A percentile compares a stretch with the other conserved stretches of the same genome.
Conservation (phyloP, 1,140 invertebrate species). For the Polypedilum vanderplanki region DNA sequence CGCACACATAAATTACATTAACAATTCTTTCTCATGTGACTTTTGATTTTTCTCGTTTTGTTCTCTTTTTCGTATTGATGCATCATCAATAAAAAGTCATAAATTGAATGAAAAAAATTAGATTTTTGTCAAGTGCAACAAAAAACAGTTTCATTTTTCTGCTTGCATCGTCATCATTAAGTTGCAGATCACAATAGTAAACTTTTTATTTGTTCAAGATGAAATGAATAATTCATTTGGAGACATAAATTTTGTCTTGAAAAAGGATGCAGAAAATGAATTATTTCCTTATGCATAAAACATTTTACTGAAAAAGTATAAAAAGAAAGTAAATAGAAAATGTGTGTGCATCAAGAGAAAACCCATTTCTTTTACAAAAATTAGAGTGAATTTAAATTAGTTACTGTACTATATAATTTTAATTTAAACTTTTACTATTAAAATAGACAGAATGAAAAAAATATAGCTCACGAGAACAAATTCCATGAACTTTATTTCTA, state of each 20-base stretch:
- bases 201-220: background rate
- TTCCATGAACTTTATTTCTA: too few species aligned
- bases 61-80: background rate
- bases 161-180: too few species aligned
- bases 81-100: background rate
- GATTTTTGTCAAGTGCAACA: background rate
- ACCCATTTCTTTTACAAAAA: too few species aligned
- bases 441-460: too few species aligned
- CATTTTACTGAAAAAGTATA: background rate
- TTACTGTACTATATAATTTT: too few species aligned
- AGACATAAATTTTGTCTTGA: background rate
- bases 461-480: too few species aligned
- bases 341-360: background rate
- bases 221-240: background rate
- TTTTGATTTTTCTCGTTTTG: too few species aligned
- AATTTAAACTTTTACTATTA: too few species aligned
- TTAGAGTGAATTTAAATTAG: too few species aligned
- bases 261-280: slow-evolving; percentile 11
- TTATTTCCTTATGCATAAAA: slow-evolving; percentile 6
- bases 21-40: too few species aligned
- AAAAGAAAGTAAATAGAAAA: background rate
- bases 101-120: background rate
- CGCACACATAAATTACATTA: too few species aligned
- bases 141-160: background rate
- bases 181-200: too few species aligned